These are phyloP conservation scores for Limnodromus scolopaceus DNA, from an alignment of 2,797 vertebrate species.

Conservation along the genomic window DNA sequence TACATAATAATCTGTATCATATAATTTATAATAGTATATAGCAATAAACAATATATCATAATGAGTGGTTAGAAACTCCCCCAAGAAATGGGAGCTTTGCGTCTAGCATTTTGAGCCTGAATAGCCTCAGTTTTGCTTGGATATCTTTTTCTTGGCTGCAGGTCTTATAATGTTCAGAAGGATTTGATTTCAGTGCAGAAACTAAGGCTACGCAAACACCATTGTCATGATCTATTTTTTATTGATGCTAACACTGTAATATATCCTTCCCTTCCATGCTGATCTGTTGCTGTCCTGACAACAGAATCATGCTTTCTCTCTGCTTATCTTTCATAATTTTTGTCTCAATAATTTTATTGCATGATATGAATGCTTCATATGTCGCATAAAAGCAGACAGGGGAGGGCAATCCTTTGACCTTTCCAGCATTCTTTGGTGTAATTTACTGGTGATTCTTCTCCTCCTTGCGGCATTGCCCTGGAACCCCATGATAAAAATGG, in stretches of 20 bases:
- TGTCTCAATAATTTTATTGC: constrained; percentile 54
- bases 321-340: constrained; percentile 46
- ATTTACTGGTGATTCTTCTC: constrained; percentile 33
- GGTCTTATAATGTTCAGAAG: background rate
- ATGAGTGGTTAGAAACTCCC: background rate
- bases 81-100: background rate
- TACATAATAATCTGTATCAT: background rate
- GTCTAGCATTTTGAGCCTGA: background rate
- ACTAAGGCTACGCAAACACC: background rate
- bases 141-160: background rate
- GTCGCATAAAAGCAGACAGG: constrained; percentile 49
- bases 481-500: constrained; percentile 58
- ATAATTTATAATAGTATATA: background rate
- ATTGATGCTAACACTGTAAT: constrained; percentile 25
- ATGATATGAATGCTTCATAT: constrained; percentile 42
- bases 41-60: background rate
- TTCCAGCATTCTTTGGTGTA: constrained; percentile 65
- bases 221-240: constrained; percentile 26
- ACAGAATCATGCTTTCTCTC: constrained; percentile 13
- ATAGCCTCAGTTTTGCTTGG: background rate
- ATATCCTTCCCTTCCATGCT: background rate
- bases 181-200: constrained; percentile 12
- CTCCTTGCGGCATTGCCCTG: constrained; percentile 29
- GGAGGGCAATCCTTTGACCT: constrained; percentile 68
- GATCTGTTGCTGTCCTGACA: background rate